Conservation (phyloP, 1,140 invertebrate species). For the Probaryconus sp. region DNA sequence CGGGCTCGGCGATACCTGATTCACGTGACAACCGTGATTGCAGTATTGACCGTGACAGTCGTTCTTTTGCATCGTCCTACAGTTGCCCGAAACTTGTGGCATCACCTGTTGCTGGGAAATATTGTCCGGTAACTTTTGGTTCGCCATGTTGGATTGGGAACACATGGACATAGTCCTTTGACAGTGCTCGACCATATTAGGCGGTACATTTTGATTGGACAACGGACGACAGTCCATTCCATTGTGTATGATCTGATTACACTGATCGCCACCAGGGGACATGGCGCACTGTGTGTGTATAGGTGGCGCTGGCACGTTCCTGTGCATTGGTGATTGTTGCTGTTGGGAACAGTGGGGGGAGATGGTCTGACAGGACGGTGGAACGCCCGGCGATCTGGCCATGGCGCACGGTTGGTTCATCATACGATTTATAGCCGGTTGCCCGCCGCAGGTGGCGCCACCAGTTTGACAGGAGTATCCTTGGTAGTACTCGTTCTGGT, state of each 20-base stretch:
- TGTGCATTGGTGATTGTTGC: slow-evolving; percentile 46
- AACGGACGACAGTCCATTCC: slow-evolving; percentile 25
- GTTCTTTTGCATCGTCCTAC: slow-evolving; percentile 46
- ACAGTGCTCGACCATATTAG: slow-evolving; percentile 47
- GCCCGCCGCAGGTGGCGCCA: slow-evolving; percentile 58
- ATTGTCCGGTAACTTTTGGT: slow-evolving; percentile 49
- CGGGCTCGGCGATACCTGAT: slow-evolving; percentile 34
- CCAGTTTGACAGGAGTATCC: slow-evolving; percentile 67
- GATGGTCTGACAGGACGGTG: slow-evolving; percentile 65
- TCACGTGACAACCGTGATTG: slow-evolving; percentile 40
- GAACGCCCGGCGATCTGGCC: slow-evolving; percentile 33
- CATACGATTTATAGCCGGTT: slow-evolving; percentile 40
- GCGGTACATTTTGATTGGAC: slow-evolving; percentile 52
- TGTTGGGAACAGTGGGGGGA: slow-evolving; percentile 69
- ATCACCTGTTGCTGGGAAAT: slow-evolving; percentile 30
- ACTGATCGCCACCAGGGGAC: slow-evolving; percentile 55
- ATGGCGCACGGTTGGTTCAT: slow-evolving; percentile 53
- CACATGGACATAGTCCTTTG: slow-evolving; percentile 62
- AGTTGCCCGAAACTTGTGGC: slow-evolving; percentile 63
- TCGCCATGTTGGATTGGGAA: slow-evolving; percentile 46
- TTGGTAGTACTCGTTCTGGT: slow-evolving; percentile 70
- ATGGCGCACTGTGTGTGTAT: slow-evolving; percentile 49
- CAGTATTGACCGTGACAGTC: slow-evolving; percentile 68
- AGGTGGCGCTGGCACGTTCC: slow-evolving; percentile 3
- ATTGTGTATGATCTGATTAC: slow-evolving; percentile 39